A percentile compares a stretch with the other conserved stretches of the same genome.
These are phyloP conservation scores for Sinopyrophorus schimmeli DNA, from an alignment of 2,888 invertebrate species.

Conservation along the genomic window DNA sequence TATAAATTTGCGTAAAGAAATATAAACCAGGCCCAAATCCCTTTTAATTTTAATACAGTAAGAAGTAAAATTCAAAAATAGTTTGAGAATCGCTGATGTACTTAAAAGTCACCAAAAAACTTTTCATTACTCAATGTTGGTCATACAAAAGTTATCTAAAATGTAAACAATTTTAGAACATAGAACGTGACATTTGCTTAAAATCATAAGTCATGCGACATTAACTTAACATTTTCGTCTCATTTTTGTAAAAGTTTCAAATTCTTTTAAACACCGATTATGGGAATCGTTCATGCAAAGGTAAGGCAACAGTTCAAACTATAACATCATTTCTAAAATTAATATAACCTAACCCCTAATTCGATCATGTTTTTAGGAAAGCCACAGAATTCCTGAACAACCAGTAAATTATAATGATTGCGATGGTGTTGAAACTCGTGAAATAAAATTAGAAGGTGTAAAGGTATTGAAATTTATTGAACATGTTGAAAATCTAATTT, in stretches of 20 bases:
- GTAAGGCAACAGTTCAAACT: constrained; percentile 35
- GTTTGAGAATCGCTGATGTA: too few species aligned
- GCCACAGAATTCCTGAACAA: constrained; percentile 34
- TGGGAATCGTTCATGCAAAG: constrained; percentile 57
- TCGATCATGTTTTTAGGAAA: constrained; percentile 32
- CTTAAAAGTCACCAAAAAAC: too few species aligned
- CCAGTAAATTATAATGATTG: constrained; percentile 40
- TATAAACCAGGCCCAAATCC: too few species aligned
- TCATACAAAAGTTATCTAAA: too few species aligned
- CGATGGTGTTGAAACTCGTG: constrained; percentile 45
- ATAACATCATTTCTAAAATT: constrained; percentile 37
- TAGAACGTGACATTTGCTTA: too few species aligned
- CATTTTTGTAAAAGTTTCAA: constrained; percentile 18
- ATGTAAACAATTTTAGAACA: too few species aligned
- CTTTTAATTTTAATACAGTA: too few species aligned
- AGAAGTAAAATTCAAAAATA: too few species aligned
- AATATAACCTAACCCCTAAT: constrained; percentile 39
- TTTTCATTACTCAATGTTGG: too few species aligned
- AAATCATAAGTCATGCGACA: constrained; percentile 19
- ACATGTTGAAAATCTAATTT: neutral
- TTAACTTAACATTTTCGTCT: constrained; percentile 28
- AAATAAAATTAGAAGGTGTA: constrained; percentile 60
- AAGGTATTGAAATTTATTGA: constrained; percentile 48
- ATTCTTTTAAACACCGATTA: constrained; percentile 35
- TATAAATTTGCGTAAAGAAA: too few species aligned